Evolutionary conservation across 2,797 vertebrate genomes (phyloP), one percentile per base, ranked within the genome.

Genomic region (Varecia variegata): DNA sequence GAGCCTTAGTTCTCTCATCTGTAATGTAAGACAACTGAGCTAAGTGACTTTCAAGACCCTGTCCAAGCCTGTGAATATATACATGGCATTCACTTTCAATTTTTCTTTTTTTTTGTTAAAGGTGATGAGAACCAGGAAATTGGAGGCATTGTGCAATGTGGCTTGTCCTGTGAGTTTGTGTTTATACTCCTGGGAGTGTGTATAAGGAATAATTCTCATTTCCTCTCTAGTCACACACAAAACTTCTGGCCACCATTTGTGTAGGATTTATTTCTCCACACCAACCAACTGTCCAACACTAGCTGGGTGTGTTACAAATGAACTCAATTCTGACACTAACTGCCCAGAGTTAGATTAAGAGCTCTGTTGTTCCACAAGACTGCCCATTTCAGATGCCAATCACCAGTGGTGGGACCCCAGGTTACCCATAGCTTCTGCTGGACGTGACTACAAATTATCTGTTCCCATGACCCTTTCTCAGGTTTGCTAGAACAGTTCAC

Each of bases 141-240:
- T 38, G 7, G 35, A 60, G 50, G 85, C 77, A 88, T 20, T 50
- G 52, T 80, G 15, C 30, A n/a, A 71, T 73, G 50, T 32, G 30
- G 17, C 2, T 84, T 93, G 80, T 92, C n/a, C 71, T 85, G 1
- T 65, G 30, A 86, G 50, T 95, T 67, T 58, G 45, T 58, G 68
- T 25, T 95, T 73, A 52, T 50, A 40, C 45, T 88, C 50, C 45
- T 62, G 68, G 54, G 50, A 85, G 38, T 71, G 20, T 45, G 12
- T 30, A 80, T 45, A 32, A 76, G 23, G 65, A 50, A 58, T 52
- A 40, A 27, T 30, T 47, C 15, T 62, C 40, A 65, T 79, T 76
- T 67, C 12, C 9, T 67, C 47, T 84, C 21, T 35, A 18, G 40
- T 90, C 54, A 67, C 60, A 77, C 12, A 25, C 23, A 23, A 43